Evolutionary conservation across 2,888 invertebrate genomes (phyloP), one percentile per base, ranked within the genome.

Genomic region (Drosophila birchii): DNA sequence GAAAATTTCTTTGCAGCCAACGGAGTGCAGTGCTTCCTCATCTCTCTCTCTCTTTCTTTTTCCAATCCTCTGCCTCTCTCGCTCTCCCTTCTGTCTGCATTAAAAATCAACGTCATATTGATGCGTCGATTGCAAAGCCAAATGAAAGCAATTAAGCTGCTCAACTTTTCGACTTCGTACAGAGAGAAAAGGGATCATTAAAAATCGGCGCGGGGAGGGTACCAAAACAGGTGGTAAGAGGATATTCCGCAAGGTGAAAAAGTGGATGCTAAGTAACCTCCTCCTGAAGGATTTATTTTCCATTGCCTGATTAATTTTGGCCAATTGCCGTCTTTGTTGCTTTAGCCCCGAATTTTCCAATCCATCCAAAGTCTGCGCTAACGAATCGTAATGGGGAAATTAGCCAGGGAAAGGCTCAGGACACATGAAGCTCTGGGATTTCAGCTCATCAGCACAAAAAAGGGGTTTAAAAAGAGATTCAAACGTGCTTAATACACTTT

Each of bases 101-200:
- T 78, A 72, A 89, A 87, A 89, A 86, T 86, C 87, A 87, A 81
- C 87, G 87, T 84, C 88, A 88, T 86, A 86, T 88, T 86, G 88
- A 74, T 68, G 67, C 60, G 47, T 67, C 62, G 45, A 56, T 49
- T 67, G 61, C 53, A 64, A 75, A 75, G 62, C 70, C 78, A 78
- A 88, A 86, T 88, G 87, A 88, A 86, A 84, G 86, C 89, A 86
- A 86, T 86, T 86, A 86, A 86, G 88, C 72, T 69, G 63, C 68
- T 73, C 73, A 74, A 74, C 85, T 71, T 72, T 60, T 75, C 44
- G 44, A 44, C 67, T 51, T 38, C 66, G 23, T 18, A 32, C 26
- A n/a, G 20, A 6, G 34, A 3, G 12, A 14, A 14, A 29, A n/a
- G 32, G 45, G 26, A 39, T 67, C 34, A 41, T 39, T 26, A 41